Conservation (phyloP, 2,888 invertebrate genomes). For the Pyralis farinalis region DNA sequence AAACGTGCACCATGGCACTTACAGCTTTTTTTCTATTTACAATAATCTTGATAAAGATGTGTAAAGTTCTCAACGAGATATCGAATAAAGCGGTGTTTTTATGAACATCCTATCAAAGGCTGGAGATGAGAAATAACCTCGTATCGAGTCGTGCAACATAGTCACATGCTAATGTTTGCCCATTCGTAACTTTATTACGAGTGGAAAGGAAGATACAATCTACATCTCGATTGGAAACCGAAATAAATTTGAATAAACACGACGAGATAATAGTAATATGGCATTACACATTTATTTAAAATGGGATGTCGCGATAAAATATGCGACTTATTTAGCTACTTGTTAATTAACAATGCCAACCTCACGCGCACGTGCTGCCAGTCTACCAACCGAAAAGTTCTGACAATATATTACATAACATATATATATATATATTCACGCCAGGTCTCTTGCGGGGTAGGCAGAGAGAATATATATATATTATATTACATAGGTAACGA, state of each 20-base stretch:
- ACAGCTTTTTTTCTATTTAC: conserved; percentile 12
- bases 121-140: conserved; percentile 7
- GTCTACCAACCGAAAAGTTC: no score
- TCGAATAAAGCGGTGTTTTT: conserved; percentile 23
- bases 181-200: neutral
- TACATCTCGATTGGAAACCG: neutral
- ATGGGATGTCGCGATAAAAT: no score
- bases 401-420: no score
- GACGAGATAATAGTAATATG: neutral
- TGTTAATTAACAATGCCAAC: no score
- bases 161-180: neutral
- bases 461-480: no score
- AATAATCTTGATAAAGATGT: conserved; percentile 23
- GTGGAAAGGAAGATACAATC: neutral
- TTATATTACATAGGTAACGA: no score
- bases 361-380: no score
- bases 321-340: no score
- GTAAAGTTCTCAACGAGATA: conserved; percentile 7
- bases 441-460: no score
- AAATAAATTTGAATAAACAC: neutral
- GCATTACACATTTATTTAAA: no score
- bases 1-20: no score
- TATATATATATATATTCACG: no score
- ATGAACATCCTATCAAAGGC: conserved; percentile 10
- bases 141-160: neutral